Percentiles rank a stretch among this genome's conserved stretches.
These are phyloP conservation scores for Silurus meridionalis DNA, from an alignment of 2,113 vertebrate genomes.

Conservation along the genomic window DNA sequence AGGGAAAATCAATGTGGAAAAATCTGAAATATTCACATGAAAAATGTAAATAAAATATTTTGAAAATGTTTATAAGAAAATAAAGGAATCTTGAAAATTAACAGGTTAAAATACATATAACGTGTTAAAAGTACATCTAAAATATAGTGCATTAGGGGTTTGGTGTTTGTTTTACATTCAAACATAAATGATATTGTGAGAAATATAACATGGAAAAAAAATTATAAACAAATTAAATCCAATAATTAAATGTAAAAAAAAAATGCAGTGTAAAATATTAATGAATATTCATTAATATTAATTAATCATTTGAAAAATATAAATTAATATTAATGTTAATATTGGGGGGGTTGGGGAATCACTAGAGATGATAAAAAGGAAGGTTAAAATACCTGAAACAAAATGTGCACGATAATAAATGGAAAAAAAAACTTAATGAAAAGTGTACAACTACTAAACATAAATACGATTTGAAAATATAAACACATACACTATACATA, in stretches of 20 bases:
- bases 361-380: too few relatives aligned
- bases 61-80: not conserved
- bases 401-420: not conserved
- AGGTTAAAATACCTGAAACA: too few relatives aligned
- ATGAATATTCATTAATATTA: not conserved
- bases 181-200: not conserved
- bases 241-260: not conserved
- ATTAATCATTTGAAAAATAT: too few relatives aligned
- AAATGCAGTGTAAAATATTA: not conserved
- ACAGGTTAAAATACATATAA: too few relatives aligned
- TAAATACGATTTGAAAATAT: not conserved
- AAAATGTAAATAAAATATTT: too few relatives aligned
- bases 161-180: too few relatives aligned
- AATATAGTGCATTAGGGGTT: too few relatives aligned
- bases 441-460: not conserved
- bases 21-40: too few relatives aligned
- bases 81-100: not conserved
- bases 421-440: not conserved
- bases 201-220: not conserved
- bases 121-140: too few relatives aligned
- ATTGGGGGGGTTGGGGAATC: too few relatives aligned
- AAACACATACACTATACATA: not conserved
- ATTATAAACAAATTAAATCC: not conserved
- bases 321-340: too few relatives aligned
- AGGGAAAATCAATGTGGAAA: too few relatives aligned